phyloP scores from a whole-genome alignment of 2,888 invertebrate species.

The Allygus modestus region DNA sequence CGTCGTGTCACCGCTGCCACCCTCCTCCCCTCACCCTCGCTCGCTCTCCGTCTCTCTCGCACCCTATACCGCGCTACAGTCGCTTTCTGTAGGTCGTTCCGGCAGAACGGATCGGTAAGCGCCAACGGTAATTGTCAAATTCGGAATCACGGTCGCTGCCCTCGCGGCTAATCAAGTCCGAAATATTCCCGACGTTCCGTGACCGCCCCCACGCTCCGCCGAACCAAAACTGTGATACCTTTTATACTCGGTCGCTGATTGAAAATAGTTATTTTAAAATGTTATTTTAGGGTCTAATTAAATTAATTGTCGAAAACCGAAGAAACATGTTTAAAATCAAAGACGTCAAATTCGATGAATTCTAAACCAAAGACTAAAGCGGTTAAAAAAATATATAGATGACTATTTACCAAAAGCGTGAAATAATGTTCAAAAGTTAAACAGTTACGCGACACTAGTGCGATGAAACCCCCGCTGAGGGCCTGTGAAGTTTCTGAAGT shows the following conservation, averaged over 20 bases:
- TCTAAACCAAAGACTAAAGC: background rate
- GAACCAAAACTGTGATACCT: background rate
- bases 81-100: conserved; percentile 60
- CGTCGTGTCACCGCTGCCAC: conserved; percentile 38
- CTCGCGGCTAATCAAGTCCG: conserved; percentile 38
- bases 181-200: conserved; percentile 40
- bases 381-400: background rate
- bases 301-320: no score
- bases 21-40: no score
- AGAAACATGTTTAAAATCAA: no score
- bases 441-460: background rate
- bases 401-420: background rate
- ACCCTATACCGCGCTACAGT: conserved; percentile 53
- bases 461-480: conserved; percentile 12
- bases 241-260: background rate
- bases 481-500: background rate
- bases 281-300: no score
- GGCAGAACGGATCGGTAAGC: conserved; percentile 52
- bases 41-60: background rate
- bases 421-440: background rate
- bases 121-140: conserved; percentile 57
- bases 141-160: conserved; percentile 58
- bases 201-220: conserved; percentile 1
- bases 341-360: background rate
- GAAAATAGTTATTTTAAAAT: background rate